Conservation (phyloP, 1,140 invertebrate genomes). For the Pemphigus obesinymphae region DNA sequence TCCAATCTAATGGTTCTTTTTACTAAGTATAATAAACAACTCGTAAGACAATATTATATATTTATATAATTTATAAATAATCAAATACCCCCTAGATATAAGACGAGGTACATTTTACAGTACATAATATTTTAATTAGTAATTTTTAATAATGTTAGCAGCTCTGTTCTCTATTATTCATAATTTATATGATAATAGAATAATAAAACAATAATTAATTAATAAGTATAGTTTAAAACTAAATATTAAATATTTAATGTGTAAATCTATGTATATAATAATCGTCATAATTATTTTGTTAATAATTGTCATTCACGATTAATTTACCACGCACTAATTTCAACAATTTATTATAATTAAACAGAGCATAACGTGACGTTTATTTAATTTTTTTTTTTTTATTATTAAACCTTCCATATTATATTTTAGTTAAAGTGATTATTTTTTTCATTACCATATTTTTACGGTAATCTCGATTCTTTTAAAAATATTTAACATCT, state of each 20-base stretch:
- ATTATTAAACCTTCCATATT: not conserved
- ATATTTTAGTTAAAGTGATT: not conserved
- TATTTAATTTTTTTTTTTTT: too few species aligned
- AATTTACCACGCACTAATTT: not conserved
- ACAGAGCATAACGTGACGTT: not conserved
- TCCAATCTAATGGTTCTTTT: too few species aligned
- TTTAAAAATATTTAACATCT: not conserved
- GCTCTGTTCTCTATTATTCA: not conserved
- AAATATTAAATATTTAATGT: not conserved
- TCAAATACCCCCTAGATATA: too few species aligned
- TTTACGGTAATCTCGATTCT: not conserved
- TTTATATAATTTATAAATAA: too few species aligned
- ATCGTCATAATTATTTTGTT: not conserved
- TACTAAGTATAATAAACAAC: too few species aligned
- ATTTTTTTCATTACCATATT: not conserved
- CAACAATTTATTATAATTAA: not conserved
- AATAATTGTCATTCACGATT: slow-evolving; percentile 24
- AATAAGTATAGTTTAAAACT: not conserved
- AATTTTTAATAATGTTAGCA: not conserved
- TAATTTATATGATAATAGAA: not conserved
- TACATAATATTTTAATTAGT: not conserved
- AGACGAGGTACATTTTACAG: too few species aligned
- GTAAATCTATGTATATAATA: not conserved
- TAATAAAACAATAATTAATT: not conserved
- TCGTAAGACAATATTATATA: too few species aligned